Evolutionary conservation across 1,140 invertebrate genomes (phyloP).

Genomic region (Cydia pomonella): DNA sequence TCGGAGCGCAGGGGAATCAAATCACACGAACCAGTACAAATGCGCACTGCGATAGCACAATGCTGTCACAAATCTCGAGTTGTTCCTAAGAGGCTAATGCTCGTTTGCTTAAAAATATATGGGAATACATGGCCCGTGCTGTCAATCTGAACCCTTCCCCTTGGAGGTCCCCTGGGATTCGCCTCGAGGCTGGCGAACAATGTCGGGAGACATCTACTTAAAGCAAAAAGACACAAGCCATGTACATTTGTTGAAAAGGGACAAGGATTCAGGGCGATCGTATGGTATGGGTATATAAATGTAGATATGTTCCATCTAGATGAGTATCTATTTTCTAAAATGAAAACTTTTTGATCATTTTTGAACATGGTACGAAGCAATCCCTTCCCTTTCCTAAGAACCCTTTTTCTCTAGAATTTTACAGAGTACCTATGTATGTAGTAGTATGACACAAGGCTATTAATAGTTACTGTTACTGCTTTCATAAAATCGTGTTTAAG

Average conservation of each 20-base stretch:
- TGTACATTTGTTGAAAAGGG: neutral
- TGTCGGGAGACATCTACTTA: constrained; percentile 6
- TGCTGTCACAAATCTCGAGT: neutral
- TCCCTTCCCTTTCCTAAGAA: neutral
- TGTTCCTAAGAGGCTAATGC: neutral
- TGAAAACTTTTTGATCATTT: neutral
- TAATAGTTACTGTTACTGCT: too few species aligned
- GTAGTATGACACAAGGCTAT: too few species aligned
- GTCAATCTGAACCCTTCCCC: constrained; percentile 22
- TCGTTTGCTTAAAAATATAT: neutral
- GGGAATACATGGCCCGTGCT: neutral
- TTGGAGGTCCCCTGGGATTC: neutral
- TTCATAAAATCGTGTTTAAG: too few species aligned
- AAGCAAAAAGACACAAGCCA: neutral
- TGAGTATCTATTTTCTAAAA: neutral
- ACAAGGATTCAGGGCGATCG: neutral
- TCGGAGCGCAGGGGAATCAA: neutral
- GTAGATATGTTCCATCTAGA: neutral
- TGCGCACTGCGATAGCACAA: neutral
- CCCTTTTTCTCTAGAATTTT: too few species aligned
- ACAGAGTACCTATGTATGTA: too few species aligned
- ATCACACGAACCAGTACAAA: neutral
- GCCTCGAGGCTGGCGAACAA: constrained; percentile 15
- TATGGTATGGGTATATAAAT: neutral
- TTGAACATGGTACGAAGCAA: neutral